Percentiles rank a stretch among this genome's conserved stretches.
phyloP scores from a whole-genome alignment of 1,140 invertebrate species.

The Drosophila prosaltans region DNA sequence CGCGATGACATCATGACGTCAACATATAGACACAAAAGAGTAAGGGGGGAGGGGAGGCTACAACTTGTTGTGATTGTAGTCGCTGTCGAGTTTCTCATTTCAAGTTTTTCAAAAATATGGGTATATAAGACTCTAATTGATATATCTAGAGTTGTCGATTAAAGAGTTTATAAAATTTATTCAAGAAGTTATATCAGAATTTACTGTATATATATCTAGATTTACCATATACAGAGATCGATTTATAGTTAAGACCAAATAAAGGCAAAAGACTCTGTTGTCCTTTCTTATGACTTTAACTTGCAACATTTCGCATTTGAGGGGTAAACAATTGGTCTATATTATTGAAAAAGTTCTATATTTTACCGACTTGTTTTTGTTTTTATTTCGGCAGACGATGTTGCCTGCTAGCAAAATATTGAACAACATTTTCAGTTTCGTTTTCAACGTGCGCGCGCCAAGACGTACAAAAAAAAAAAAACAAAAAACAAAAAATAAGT shows the following conservation, averaged over 20 bases:
- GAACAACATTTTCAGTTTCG: slow-evolving; percentile 64
- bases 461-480: slow-evolving; percentile 52
- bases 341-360: slow-evolving; percentile 1
- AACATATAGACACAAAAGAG: slow-evolving; percentile 7
- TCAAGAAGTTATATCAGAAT: no score
- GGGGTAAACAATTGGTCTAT: not conserved
- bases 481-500: slow-evolving; percentile 26
- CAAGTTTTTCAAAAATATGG: not conserved
- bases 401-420: slow-evolving; percentile 39
- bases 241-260: no score
- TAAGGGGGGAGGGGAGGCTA: not conserved
- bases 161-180: no score
- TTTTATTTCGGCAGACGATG: slow-evolving; percentile 9
- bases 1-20: slow-evolving; percentile 53
- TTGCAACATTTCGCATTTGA: no score
- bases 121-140: not conserved
- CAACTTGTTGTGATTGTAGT: slow-evolving; percentile 22
- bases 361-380: slow-evolving; percentile 22
- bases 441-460: slow-evolving; percentile 74
- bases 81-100: not conserved
- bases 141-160: no score
- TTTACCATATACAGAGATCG: not conserved
- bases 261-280: no score
- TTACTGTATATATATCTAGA: not conserved
- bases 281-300: no score